Conservation (phyloP, 1,140 invertebrate genomes). For the Argopecten irradians region DNA sequence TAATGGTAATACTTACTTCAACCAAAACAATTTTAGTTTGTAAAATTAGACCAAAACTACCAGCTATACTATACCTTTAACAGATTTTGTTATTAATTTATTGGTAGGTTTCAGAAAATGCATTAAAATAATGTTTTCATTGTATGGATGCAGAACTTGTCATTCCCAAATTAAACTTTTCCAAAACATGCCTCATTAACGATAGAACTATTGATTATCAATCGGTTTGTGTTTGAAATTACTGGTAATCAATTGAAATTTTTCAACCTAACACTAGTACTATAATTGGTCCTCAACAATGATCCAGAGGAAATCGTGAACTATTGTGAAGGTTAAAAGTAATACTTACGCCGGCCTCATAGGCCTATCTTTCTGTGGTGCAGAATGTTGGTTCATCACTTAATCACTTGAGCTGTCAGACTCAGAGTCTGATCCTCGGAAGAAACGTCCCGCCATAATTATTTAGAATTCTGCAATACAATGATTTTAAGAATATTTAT, state of each 20-base stretch:
- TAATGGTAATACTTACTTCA: not conserved
- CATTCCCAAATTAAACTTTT: too few species aligned
- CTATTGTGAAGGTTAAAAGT: not conserved
- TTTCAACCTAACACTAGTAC: constrained; percentile 26
- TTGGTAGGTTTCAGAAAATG: not conserved
- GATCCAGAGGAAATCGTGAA: constrained; percentile 4
- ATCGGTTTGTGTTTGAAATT: not conserved
- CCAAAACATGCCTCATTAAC: too few species aligned
- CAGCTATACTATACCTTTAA: not conserved
- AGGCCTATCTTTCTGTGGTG: constrained; percentile 47
- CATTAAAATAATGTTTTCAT: not conserved
- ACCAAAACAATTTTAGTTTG: too few species aligned
- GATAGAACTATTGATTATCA: too few species aligned
- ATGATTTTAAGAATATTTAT: too few species aligned
- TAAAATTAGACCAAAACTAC: too few species aligned
- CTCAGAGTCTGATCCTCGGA: constrained; percentile 73
- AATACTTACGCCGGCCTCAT: constrained; percentile 31
- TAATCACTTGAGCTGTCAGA: constrained; percentile 72
- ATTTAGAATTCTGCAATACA: constrained; percentile 10
- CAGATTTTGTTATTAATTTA: not conserved
- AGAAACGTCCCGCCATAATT: constrained; percentile 62
- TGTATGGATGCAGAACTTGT: not conserved
- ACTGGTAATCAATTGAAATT: not conserved
- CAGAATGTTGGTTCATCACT: constrained; percentile 69
- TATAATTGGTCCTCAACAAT: constrained; percentile 26